A percentile compares a stretch with the other conserved stretches of the same genome.
These are phyloP conservation scores for Spisula subtruncata DNA, from an alignment of 2,888 invertebrate genomes.

Conservation along the genomic window DNA sequence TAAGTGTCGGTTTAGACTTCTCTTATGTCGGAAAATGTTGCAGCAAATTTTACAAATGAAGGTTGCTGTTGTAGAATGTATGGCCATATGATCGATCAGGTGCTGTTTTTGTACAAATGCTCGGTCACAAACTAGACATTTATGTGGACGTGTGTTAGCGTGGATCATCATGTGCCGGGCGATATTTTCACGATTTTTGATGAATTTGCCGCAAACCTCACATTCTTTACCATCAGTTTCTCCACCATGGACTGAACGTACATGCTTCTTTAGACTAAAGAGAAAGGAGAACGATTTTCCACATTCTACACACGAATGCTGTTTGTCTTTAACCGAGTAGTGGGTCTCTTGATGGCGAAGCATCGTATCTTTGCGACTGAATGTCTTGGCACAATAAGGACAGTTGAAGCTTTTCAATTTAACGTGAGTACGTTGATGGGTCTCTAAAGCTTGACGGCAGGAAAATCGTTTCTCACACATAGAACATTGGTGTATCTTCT, in stretches of 20 bases:
- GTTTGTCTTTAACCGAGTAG: constrained; percentile 37
- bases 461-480: constrained; percentile 27
- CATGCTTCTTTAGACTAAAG: constrained; percentile 59
- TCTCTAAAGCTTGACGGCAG: constrained; percentile 5
- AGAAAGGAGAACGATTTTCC: constrained; percentile 53
- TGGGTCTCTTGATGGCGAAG: constrained; percentile 57
- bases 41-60: constrained; percentile 35
- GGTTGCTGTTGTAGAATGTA: not conserved
- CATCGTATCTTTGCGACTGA: constrained; percentile 55
- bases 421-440: constrained; percentile 17
- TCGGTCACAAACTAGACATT: constrained; percentile 12
- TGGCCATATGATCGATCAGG: constrained; percentile 21
- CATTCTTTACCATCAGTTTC: constrained; percentile 53
- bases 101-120: constrained; percentile 36
- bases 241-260: constrained; percentile 54
- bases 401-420: constrained; percentile 28
- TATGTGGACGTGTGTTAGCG: not conserved
- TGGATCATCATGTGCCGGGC: constrained; percentile 35
- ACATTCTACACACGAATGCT: constrained; percentile 63
- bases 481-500: constrained; percentile 24
- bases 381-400: constrained; percentile 19
- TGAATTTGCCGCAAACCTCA: constrained; percentile 57
- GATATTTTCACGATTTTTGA: constrained; percentile 47
- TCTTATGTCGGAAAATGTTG: constrained; percentile 4
- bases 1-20: constrained; percentile 29